Percentiles rank a stretch among this genome's conserved stretches.
Evolutionary conservation across 2,888 invertebrate genomes (phyloP).

Genomic region (Cryptus armator): DNA sequence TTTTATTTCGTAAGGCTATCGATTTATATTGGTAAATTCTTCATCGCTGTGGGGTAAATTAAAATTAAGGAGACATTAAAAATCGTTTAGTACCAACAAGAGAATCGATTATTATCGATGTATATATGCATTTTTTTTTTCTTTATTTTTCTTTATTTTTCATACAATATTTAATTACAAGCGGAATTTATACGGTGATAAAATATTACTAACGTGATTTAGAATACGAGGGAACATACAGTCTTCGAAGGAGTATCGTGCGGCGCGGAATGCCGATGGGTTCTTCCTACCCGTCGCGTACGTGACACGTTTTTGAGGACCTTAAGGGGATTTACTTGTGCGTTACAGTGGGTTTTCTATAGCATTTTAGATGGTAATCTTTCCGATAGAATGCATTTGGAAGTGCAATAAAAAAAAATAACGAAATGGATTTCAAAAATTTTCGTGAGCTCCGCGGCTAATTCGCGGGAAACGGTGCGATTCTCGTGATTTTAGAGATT

Average conservation of each 20-base stretch:
- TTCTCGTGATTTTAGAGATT: too few relatives aligned
- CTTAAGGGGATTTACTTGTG: constrained; percentile 2
- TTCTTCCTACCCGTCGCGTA: constrained; percentile 32
- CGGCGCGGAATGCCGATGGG: constrained; percentile 50
- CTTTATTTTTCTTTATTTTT: background rate
- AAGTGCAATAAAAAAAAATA: too few relatives aligned
- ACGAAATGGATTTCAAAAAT: too few relatives aligned
- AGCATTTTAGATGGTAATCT: background rate
- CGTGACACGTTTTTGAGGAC: constrained; percentile 58
- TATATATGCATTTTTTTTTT: background rate
- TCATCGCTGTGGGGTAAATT: background rate
- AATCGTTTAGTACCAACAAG: background rate
- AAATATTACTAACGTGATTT: constrained; percentile 32
- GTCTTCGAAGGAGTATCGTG: constrained; percentile 51
- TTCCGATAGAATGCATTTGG: background rate
- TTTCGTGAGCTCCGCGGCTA: too few relatives aligned
- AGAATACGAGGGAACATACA: background rate
- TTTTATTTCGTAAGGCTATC: constrained; percentile 16
- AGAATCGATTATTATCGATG: background rate
- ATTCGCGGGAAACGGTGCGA: too few relatives aligned
- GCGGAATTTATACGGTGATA: background rate
- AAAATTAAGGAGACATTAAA: background rate
- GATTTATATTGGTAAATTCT: background rate
- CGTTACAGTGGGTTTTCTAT: background rate
- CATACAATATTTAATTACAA: background rate